A percentile compares a stretch with the other conserved stretches of the same genome.
phyloP scores from a whole-genome alignment of 1,140 invertebrate genomes.

The Ooceraea biroi region DNA sequence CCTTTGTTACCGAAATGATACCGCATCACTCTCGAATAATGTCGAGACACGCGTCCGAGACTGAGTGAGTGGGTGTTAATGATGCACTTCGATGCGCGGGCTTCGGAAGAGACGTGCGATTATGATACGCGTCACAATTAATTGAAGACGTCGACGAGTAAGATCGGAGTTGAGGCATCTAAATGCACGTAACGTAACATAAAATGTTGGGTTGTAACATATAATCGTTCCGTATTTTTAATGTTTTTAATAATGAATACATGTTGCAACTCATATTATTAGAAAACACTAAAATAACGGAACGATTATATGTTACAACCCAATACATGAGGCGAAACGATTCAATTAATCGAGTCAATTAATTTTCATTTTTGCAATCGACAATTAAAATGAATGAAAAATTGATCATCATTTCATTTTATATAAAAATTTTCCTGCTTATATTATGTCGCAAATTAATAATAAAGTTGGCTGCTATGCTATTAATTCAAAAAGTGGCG shows the following conservation, averaged over 20 bases:
- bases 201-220: too few species aligned
- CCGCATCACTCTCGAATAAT: slow-evolving; percentile 6
- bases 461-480: neutral
- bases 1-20: slow-evolving; percentile 44
- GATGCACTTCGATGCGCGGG: neutral
- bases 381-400: too few species aligned
- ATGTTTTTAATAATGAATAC: too few species aligned
- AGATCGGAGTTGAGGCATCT: neutral
- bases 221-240: too few species aligned
- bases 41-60: neutral
- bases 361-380: too few species aligned
- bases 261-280: too few species aligned
- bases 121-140: neutral
- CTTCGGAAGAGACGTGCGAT: neutral
- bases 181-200: neutral
- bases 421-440: neutral
- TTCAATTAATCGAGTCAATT: too few species aligned
- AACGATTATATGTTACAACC: too few species aligned
- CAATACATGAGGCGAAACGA: too few species aligned
- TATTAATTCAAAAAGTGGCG: neutral
- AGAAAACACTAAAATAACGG: too few species aligned
- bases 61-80: slow-evolving; percentile 21
- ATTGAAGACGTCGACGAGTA: neutral
- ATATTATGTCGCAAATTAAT: slow-evolving; percentile 6
- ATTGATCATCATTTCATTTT: too few species aligned